Conservation (phyloP, 2,888 invertebrate species). For the Ormyrus thymus region DNA sequence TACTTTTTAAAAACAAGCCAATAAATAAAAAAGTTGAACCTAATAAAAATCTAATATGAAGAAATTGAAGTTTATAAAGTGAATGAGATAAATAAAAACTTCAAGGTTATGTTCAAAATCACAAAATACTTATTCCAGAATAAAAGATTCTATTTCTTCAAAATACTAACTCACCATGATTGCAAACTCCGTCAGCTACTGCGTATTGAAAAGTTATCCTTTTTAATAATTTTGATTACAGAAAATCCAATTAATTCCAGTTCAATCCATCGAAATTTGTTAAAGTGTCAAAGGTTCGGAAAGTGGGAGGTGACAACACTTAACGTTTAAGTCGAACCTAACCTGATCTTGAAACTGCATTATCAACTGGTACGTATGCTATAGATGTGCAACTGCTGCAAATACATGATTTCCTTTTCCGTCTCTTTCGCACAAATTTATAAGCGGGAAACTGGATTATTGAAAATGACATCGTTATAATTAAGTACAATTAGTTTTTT, state of each 20-base stretch:
- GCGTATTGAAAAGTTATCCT: background rate
- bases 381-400: no score
- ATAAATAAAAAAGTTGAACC: no score
- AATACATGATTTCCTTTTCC: constrained; percentile 21
- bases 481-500: background rate
- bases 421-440: constrained; percentile 20
- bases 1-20: no score
- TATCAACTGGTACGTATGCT: no score
- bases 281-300: constrained; percentile 40
- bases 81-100: background rate
- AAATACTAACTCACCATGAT: constrained; percentile 44
- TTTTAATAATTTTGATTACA: constrained; percentile 2
- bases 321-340: constrained; percentile 25
- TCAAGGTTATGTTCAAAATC: constrained; percentile 22
- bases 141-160: background rate
- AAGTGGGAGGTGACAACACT: constrained; percentile 48
- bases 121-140: background rate
- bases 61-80: background rate
- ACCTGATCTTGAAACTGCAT: constrained; percentile 12
- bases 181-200: constrained; percentile 1
- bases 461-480: constrained; percentile 24
- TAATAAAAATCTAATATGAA: no score
- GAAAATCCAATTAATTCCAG: background rate
- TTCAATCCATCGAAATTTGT: constrained; percentile 35
- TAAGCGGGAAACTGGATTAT: constrained; percentile 38